Percentiles rank a stretch among this genome's conserved stretches.
Evolutionary conservation across 2,888 invertebrate species (phyloP).

Genomic region (Julus scanicus): DNA sequence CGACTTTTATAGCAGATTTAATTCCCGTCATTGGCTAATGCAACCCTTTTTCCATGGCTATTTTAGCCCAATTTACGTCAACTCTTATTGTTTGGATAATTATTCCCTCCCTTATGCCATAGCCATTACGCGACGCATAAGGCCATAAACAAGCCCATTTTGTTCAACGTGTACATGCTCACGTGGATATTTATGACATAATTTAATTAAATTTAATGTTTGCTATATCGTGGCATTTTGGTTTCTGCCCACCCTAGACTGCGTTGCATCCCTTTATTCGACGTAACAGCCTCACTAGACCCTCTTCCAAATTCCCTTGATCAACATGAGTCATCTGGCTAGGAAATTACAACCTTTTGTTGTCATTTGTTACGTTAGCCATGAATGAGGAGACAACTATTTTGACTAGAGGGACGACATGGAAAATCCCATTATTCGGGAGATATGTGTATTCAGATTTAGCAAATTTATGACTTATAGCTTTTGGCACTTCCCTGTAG

Average conservation of each 20-base stretch:
- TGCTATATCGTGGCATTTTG: constrained; percentile 47
- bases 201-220: constrained; percentile 47
- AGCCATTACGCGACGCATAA: constrained; percentile 40
- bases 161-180: constrained; percentile 45
- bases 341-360: not conserved
- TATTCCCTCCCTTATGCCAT: constrained; percentile 45
- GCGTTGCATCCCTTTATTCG: constrained; percentile 31
- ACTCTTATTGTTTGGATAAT: constrained; percentile 45
- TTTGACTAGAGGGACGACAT: not conserved
- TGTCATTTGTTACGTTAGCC: not conserved
- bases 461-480: not conserved
- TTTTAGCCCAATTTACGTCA: constrained; percentile 47
- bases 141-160: constrained; percentile 40
- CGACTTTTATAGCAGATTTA: constrained; percentile 34
- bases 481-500: not conserved
- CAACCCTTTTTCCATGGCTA: constrained; percentile 41
- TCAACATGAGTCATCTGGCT: constrained; percentile 40
- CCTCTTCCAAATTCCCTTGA: constrained; percentile 4
- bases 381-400: not conserved
- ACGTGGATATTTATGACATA: constrained; percentile 45
- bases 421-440: not conserved
- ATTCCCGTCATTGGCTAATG: constrained; percentile 45
- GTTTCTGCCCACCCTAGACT: constrained; percentile 2
- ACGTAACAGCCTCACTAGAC: not conserved
- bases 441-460: not conserved